Evolutionary conservation across 2,888 invertebrate genomes (phyloP), one percentile per base, ranked within the genome.

Genomic region (Hypolimnas misippus): DNA sequence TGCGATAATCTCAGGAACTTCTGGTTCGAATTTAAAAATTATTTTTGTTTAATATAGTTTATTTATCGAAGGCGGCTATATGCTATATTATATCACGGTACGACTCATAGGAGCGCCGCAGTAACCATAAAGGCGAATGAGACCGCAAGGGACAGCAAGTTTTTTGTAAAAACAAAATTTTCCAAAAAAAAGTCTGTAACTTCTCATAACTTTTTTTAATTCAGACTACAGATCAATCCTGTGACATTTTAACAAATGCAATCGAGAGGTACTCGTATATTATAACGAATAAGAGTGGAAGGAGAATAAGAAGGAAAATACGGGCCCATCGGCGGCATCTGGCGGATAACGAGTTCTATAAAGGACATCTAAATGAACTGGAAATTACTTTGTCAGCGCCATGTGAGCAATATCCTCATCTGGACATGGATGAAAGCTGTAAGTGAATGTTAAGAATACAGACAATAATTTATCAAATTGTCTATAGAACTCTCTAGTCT

Each of bases 361-460:
- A 29, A 1, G 76, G 74, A 3, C 16, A 21, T 12, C 21, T 96
- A n/a, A 78, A 80, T 10, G 73, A 81, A 14, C 75, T 96, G 12
- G 76, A 88, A 12, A 89, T 97, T 0, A 80, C 93, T 35, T 82
- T 97, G 53, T 85, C 81, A 19, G 81, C 87, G 5, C 83, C 92
- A 0, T 97, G 97, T 79, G 94, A 95, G 73, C 84, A 87, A 0
- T 92, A 93, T 74, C 97, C 97, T 0, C 84, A 93, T 65, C 84
- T 95, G 35, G 82, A 93, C 52, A 96, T 96, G 94, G 94, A 95
- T 77, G 98, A 98, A 86, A 93, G 94, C 71, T 97, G 96, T 96
- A 92, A 93, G 94, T 82, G 58, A 1, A 38, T 38, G 12, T 33
- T 33, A 33, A 33, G 33, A 8, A 10, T 2, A 12, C 12, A 12